Conservation (phyloP, 1,140 invertebrate species). For the Carposina sasakii region DNA sequence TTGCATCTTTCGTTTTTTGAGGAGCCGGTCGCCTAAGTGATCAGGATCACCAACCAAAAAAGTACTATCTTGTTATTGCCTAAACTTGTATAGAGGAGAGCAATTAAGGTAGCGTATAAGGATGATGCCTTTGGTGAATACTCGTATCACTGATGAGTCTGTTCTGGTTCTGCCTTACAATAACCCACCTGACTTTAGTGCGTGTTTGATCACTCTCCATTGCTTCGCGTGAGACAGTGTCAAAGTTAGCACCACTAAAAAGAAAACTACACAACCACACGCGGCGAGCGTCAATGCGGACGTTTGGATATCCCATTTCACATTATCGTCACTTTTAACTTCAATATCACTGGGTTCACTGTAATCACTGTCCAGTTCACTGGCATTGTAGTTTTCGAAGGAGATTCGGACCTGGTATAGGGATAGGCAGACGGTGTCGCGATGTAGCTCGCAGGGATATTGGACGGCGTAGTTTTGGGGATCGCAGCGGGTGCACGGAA, state of each 20-base stretch:
- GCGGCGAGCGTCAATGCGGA: slow-evolving; percentile 72
- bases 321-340: slow-evolving; percentile 44
- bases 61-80: no score
- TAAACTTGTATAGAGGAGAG: no score
- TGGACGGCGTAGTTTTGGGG: slow-evolving; percentile 72
- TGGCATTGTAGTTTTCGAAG: slow-evolving; percentile 64
- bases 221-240: slow-evolving; percentile 74
- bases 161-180: not conserved
- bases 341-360: slow-evolving; percentile 53
- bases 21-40: no score
- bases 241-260: slow-evolving; percentile 73
- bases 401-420: slow-evolving; percentile 74
- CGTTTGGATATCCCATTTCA: slow-evolving; percentile 73
- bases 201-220: slow-evolving; percentile 74
- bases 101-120: no score
- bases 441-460: slow-evolving; percentile 76
- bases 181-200: slow-evolving; percentile 72
- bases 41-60: no score
- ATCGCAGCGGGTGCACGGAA: slow-evolving; percentile 77
- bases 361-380: slow-evolving; percentile 36
- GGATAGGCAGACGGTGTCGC: slow-evolving; percentile 77
- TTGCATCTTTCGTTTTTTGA: no score
- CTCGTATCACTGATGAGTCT: no score
- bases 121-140: no score
- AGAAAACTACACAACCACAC: slow-evolving; percentile 76